phyloP scores from a whole-genome alignment of 2,113 vertebrate species.

The Camelus dromedarius region DNA sequence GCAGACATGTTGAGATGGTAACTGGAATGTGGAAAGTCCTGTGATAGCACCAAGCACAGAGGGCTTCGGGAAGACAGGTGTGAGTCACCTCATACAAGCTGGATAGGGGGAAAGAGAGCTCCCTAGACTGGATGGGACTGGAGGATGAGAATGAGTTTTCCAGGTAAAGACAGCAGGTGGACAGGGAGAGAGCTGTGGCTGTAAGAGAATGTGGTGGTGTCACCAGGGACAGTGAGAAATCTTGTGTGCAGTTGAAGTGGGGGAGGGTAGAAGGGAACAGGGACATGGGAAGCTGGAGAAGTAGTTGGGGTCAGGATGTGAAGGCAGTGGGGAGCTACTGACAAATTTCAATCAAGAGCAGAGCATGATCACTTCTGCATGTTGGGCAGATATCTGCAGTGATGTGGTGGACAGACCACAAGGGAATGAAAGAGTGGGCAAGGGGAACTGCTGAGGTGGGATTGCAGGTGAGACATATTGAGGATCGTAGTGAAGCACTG shows the following conservation, averaged over 20 bases:
- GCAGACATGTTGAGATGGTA: not conserved
- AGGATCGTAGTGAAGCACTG: not conserved
- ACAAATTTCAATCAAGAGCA: not conserved
- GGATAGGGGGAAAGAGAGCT: not conserved
- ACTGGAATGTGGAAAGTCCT: not conserved
- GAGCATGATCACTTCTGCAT: not conserved
- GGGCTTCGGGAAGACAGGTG: not conserved
- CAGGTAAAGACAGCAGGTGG: not conserved
- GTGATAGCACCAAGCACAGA: not conserved
- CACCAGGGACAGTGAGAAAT: too few species aligned
- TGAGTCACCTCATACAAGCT: not conserved
- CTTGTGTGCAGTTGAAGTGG: not conserved
- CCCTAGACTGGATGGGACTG: not conserved
- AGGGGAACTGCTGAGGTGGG: not conserved
- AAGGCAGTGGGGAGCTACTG: not conserved
- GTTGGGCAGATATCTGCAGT: not conserved
- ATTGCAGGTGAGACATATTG: not conserved
- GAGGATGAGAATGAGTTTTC: not conserved
- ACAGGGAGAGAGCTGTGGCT: not conserved
- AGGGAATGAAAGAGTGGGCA: not conserved
- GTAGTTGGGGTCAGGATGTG: accelerated
- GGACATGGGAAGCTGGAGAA: not conserved
- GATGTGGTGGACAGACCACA: not conserved
- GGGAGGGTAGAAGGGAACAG: not conserved
- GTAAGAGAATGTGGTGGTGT: not conserved